Conservation (phyloP, 2,888 invertebrate species). For the Clivina fossor region DNA sequence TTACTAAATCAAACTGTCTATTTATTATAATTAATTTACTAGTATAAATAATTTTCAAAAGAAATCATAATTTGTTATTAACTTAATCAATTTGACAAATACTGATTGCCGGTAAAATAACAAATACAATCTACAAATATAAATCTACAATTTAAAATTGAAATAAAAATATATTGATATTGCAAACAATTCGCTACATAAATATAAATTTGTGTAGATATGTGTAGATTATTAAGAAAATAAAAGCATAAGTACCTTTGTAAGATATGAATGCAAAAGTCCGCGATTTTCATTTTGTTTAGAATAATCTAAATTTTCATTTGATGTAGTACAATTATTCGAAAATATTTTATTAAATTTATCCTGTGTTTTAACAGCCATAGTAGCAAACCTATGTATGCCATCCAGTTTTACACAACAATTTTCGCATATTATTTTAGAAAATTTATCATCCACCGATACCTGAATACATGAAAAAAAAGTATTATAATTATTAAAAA, state of each 20-base stretch:
- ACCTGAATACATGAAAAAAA: constrained; percentile 59
- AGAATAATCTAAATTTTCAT: constrained; percentile 44
- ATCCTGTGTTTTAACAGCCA: constrained; percentile 65
- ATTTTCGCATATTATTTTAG: constrained; percentile 67
- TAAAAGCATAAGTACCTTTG: constrained; percentile 58
- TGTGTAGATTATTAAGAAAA: not conserved
- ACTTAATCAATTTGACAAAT: not conserved
- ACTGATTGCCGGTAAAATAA: not conserved
- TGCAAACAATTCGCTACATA: not conserved
- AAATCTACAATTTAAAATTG: not conserved
- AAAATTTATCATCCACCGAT: constrained; percentile 65
- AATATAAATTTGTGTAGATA: no score
- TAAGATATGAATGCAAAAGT: constrained; percentile 58
- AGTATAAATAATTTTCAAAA: not conserved
- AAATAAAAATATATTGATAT: not conserved
- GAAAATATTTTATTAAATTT: constrained; percentile 54
- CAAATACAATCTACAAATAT: not conserved
- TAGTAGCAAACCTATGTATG: constrained; percentile 68
- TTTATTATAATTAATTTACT: not conserved
- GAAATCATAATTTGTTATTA: not conserved
- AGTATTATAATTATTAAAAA: not conserved
- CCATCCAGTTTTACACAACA: constrained; percentile 66
- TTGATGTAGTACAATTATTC: constrained; percentile 41
- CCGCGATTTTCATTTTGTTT: constrained; percentile 55
- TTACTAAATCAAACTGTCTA: not conserved